phyloP scores from a whole-genome alignment of 2,113 vertebrate genomes.

The Ammodytes dubius region DNA sequence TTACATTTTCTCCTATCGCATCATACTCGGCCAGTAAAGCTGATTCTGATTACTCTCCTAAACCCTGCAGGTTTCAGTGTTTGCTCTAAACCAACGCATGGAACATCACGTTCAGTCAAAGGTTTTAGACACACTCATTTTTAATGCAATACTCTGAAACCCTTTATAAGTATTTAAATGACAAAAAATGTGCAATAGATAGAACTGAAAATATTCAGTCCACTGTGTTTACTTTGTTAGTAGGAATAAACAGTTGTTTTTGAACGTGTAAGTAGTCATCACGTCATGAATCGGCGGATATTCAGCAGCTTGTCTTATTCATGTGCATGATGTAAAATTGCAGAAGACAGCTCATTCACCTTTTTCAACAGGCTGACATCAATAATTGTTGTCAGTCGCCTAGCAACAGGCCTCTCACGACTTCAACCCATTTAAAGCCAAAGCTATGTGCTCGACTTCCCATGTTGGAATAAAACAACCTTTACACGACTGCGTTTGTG shows the following conservation, averaged over 20 bases:
- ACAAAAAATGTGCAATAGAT: too few relatives aligned
- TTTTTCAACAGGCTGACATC: neutral
- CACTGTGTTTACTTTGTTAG: neutral
- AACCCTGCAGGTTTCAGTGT: neutral
- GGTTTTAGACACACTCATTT: neutral
- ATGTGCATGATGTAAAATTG: neutral
- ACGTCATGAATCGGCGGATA: neutral
- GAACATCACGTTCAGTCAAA: neutral
- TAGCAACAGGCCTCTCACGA: conserved; percentile 6
- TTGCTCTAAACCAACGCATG: too few relatives aligned
- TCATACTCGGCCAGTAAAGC: too few relatives aligned
- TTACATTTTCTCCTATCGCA: too few relatives aligned
- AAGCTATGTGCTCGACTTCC: neutral
- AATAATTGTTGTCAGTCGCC: conserved; percentile 23
- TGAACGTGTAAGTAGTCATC: neutral
- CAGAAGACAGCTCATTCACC: neutral
- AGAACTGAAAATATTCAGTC: neutral
- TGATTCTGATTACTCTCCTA: too few relatives aligned
- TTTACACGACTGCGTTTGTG: too few relatives aligned
- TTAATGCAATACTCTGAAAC: neutral
- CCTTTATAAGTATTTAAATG: neutral
- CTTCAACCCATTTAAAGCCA: conserved; percentile 2
- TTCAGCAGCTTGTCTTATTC: neutral
- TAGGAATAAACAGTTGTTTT: too few relatives aligned
- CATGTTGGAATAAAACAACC: neutral